phyloP scores from a whole-genome alignment of 30 jellyfish, hydroid and myxozoan genomes.

The Nemopilema nomurai region DNA sequence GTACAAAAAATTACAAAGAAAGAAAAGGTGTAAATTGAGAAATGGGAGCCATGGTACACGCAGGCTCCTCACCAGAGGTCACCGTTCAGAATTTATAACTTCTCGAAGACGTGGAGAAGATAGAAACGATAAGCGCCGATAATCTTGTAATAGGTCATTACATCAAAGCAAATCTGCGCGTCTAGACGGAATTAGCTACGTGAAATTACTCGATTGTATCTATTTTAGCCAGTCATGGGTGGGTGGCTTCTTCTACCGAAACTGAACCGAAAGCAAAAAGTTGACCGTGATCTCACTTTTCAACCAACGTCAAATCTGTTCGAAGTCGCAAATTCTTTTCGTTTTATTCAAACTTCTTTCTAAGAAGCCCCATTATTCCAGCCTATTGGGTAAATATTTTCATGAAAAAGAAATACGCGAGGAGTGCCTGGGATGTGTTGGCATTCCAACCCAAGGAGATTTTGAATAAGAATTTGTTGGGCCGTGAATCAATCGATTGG shows the following conservation, averaged over 20 bases:
- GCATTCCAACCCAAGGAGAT: not conserved
- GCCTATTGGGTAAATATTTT: not conserved
- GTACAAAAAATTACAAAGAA: no score
- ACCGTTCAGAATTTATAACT: no score
- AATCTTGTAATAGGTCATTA: no score
- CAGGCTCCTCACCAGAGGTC: no score
- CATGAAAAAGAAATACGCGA: not conserved
- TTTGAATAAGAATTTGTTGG: not conserved
- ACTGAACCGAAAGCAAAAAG: no score
- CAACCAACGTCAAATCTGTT: not conserved
- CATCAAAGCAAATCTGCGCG: not conserved
- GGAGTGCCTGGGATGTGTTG: not conserved
- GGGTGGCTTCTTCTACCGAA: no score
- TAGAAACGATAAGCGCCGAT: no score
- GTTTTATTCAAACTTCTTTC: not conserved
- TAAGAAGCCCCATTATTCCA: not conserved
- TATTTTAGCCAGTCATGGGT: not conserved
- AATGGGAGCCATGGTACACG: no score
- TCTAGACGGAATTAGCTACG: not conserved
- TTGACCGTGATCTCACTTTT: not conserved
- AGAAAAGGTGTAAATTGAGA: no score
- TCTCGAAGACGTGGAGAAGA: no score
- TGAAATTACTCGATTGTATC: not conserved
- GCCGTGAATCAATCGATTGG: not conserved
- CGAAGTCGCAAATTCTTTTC: not conserved